A percentile compares a stretch with the other conserved stretches of the same genome.
phyloP scores from a whole-genome alignment of 2,888 invertebrate species.

The Phlogophora meticulosa region DNA sequence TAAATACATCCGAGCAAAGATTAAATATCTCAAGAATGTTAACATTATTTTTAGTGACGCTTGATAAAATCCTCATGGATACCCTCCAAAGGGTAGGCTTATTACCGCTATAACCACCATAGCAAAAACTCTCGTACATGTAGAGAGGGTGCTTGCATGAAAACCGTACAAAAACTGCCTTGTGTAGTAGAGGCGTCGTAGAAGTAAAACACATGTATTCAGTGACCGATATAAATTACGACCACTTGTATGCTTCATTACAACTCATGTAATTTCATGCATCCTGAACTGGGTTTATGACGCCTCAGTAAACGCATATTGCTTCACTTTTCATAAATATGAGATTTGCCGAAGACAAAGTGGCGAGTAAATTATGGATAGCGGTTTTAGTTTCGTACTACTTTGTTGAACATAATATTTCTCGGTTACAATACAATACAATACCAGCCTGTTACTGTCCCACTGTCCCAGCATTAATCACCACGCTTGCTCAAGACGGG shows the following conservation, averaged over 20 bases:
- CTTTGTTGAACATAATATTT: conserved; percentile 24
- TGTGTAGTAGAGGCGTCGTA: not conserved
- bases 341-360: conserved; percentile 16
- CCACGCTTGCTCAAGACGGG: too few relatives aligned
- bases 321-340: conserved; percentile 46
- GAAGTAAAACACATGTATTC: conserved; percentile 16
- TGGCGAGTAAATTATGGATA: conserved; percentile 2
- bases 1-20: too few relatives aligned
- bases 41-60: too few relatives aligned
- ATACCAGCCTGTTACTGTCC: conserved; percentile 18
- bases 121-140: too few relatives aligned
- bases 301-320: conserved; percentile 42
- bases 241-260: conserved; percentile 34
- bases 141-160: not conserved
- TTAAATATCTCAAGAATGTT: too few relatives aligned
- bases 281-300: conserved; percentile 50
- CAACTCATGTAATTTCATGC: conserved; percentile 48
- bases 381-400: conserved; percentile 14
- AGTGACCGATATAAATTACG: conserved; percentile 50
- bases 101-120: too few relatives aligned
- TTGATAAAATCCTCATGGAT: too few relatives aligned
- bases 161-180: conserved; percentile 1
- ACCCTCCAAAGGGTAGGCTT: too few relatives aligned
- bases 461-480: too few relatives aligned
- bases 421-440: not conserved